Evolutionary conservation across 1,140 invertebrate genomes (phyloP).

Genomic region (Drosophila insularis): DNA sequence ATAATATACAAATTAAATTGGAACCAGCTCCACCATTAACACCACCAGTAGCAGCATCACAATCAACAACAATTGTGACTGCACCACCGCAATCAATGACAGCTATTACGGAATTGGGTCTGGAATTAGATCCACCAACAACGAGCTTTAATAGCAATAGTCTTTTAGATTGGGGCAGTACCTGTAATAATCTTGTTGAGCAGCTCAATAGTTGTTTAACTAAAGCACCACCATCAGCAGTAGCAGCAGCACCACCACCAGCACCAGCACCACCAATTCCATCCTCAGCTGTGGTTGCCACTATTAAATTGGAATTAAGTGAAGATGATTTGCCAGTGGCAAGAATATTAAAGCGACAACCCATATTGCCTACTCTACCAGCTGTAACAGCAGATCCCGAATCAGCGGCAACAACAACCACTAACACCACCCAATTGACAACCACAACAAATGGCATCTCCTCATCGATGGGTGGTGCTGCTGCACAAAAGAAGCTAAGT

Average conservation of each 20-base stretch:
- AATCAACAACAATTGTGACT: background rate
- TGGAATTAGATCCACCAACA: conserved; percentile 29
- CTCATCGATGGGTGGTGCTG: conserved; percentile 30
- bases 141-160: conserved; percentile 32
- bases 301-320: conserved; percentile 64
- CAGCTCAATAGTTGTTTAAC: conserved; percentile 51
- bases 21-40: conserved; percentile 45
- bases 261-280: conserved; percentile 8
- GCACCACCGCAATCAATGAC: background rate
- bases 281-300: background rate
- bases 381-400: conserved; percentile 43
- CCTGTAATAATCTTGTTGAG: conserved; percentile 78
- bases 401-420: conserved; percentile 49
- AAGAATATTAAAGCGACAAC: conserved; percentile 57
- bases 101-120: conserved; percentile 27
- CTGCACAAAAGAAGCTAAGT: conserved; percentile 70
- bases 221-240: conserved; percentile 31
- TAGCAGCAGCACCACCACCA: background rate
- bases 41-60: background rate
- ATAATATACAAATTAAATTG: conserved; percentile 66
- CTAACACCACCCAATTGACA: conserved; percentile 45
- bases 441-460: conserved; percentile 58
- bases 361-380: background rate
- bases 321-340: conserved; percentile 71
- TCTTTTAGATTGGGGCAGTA: conserved; percentile 74